These are phyloP conservation scores for Notothenia coriiceps DNA, from an alignment of 2,113 vertebrate species.

Conservation along the genomic window DNA sequence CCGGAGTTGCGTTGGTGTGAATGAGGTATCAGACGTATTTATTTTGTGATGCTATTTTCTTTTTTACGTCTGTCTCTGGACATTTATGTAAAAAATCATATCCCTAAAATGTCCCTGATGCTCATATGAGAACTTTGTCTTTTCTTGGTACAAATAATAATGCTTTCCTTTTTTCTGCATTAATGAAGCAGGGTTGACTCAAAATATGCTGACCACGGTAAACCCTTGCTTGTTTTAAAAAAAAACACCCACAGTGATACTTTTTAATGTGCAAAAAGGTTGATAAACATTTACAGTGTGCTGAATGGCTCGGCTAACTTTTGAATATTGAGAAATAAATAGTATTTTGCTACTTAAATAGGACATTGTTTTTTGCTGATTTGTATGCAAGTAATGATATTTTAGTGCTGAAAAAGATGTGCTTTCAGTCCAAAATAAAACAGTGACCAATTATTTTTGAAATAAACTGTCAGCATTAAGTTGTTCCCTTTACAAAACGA, in stretches of 20 bases:
- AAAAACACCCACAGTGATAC: background rate
- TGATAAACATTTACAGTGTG: background rate
- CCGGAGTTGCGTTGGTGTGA: too few species aligned
- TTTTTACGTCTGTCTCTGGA: conserved; percentile 24
- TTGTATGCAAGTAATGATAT: background rate
- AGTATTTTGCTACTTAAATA: background rate
- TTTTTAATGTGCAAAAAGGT: background rate
- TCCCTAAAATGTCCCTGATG: background rate
- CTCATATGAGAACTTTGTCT: background rate
- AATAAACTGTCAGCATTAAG: background rate
- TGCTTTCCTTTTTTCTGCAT: background rate
- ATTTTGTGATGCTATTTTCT: conserved; percentile 16
- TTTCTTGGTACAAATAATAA: conserved; percentile 15
- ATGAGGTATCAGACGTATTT: background rate
- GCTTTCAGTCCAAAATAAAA: background rate
- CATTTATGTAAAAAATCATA: background rate
- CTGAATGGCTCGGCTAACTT: background rate
- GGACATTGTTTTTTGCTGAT: background rate
- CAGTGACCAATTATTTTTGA: background rate
- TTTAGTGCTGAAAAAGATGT: background rate
- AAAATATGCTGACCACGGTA: background rate
- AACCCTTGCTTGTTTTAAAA: background rate
- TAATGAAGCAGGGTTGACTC: conserved; percentile 7
- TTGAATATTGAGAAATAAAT: too few species aligned
- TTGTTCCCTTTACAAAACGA: background rate